Percentiles rank a stretch among this genome's conserved stretches.
These are phyloP conservation scores for Malacoctenus gilli DNA, from an alignment of 2,797 vertebrate species.

Conservation along the genomic window DNA sequence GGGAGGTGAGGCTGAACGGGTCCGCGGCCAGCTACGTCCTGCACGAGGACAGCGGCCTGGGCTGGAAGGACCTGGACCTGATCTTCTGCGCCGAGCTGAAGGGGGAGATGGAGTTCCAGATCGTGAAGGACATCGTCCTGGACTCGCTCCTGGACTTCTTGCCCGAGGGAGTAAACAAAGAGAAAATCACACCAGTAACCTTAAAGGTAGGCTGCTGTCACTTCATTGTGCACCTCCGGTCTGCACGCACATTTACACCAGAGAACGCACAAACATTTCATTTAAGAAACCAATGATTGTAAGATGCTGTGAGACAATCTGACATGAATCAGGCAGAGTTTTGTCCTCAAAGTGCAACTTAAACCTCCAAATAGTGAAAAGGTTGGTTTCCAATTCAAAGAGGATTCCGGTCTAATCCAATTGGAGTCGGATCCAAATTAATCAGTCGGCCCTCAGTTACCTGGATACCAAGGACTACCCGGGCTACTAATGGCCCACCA, in stretches of 20 bases:
- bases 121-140: conserved; percentile 94
- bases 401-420: conserved; percentile 80
- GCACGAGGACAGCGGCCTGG: conserved; percentile 96
- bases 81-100: conserved; percentile 96
- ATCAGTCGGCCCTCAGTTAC: conserved; percentile 61
- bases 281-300: no score
- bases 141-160: conserved; percentile 97
- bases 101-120: conserved; percentile 94
- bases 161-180: conserved; percentile 96
- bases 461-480: conserved; percentile 55
- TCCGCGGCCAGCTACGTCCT: conserved; percentile 97
- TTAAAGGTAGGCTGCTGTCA: conserved; percentile 85
- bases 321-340: no score
- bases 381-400: conserved; percentile 70
- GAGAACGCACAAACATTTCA: no score
- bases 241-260: no score
- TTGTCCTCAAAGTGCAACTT: conserved; percentile 31
- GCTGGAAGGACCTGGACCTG: conserved; percentile 97
- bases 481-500: conserved; percentile 46
- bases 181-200: conserved; percentile 94
- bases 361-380: conserved; percentile 59
- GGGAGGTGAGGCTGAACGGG: conserved; percentile 95
- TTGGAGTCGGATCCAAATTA: conserved; percentile 70
- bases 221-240: no score
- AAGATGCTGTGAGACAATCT: no score